Conservation (phyloP, 2,888 invertebrate genomes). For the Acanthosepion pharaonis region DNA sequence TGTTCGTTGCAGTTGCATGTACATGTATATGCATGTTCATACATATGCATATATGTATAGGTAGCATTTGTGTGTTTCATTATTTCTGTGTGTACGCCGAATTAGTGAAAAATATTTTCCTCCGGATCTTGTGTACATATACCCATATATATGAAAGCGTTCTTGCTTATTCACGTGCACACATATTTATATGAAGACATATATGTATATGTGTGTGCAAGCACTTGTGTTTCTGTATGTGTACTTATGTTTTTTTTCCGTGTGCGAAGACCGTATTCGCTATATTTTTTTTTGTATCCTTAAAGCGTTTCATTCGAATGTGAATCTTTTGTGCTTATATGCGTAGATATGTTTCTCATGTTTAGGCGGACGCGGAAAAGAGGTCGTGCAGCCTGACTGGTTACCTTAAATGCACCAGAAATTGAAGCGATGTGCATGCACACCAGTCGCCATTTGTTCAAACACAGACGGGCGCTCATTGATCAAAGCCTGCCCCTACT, state of each 20-base stretch:
- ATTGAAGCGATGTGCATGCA: background rate
- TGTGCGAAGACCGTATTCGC: background rate
- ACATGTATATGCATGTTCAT: background rate
- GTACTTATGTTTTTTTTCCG: background rate
- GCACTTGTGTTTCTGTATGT: background rate
- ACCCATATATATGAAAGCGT: too few relatives aligned
- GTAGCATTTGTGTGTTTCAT: too few relatives aligned
- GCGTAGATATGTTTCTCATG: background rate
- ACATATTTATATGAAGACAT: background rate
- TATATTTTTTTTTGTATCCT: background rate
- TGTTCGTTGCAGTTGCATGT: background rate
- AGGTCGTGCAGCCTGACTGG: background rate
- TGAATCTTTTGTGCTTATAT: background rate
- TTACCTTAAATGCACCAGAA: background rate
- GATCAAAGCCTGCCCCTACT: background rate
- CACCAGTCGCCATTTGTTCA: background rate
- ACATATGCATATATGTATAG: background rate
- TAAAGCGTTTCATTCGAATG: background rate
- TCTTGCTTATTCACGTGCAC: too few relatives aligned
- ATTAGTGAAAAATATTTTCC: too few relatives aligned
- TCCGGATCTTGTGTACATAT: too few relatives aligned
- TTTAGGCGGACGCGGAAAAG: background rate
- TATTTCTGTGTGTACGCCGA: too few relatives aligned
- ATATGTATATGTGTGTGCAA: background rate
- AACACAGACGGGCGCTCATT: background rate